Evolutionary conservation across 2,113 vertebrate species (phyloP).

Genomic region (Actenoides hombroni): DNA sequence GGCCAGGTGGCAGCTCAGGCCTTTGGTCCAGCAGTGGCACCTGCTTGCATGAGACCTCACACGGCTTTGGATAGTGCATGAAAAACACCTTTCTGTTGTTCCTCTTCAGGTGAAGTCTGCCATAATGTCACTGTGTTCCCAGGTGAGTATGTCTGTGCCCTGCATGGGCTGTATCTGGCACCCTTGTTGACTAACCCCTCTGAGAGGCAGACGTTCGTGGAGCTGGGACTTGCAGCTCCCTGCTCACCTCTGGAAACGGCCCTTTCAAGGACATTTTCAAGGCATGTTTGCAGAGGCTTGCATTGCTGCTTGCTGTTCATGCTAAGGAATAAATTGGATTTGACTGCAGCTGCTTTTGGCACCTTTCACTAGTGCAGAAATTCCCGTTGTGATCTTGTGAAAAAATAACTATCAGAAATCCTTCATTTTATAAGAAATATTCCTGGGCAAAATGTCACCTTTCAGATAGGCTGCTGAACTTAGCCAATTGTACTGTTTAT

Average conservation of each 20-base stretch:
- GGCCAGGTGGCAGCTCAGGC: background rate
- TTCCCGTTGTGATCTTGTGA: background rate
- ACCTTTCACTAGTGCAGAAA: constrained; percentile 29
- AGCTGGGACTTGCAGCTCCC: background rate
- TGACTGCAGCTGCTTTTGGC: constrained; percentile 55
- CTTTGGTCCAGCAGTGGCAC: background rate
- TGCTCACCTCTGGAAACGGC: background rate
- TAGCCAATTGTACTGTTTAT: background rate
- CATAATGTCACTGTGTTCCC: background rate
- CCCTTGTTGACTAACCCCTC: background rate
- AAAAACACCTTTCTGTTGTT: background rate
- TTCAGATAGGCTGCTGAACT: background rate
- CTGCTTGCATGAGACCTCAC: background rate
- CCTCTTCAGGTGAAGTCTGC: background rate
- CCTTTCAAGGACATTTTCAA: background rate
- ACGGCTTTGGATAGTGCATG: background rate
- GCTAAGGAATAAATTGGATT: constrained; percentile 48
- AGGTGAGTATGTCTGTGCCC: background rate
- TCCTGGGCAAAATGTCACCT: background rate
- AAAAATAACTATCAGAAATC: background rate
- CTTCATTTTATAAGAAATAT: background rate
- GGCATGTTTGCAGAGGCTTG: background rate
- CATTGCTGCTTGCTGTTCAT: background rate
- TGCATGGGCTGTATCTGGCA: background rate
- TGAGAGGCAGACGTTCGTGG: background rate